Conservation (phyloP, 1,140 invertebrate genomes). For the Drosophila parvula region DNA sequence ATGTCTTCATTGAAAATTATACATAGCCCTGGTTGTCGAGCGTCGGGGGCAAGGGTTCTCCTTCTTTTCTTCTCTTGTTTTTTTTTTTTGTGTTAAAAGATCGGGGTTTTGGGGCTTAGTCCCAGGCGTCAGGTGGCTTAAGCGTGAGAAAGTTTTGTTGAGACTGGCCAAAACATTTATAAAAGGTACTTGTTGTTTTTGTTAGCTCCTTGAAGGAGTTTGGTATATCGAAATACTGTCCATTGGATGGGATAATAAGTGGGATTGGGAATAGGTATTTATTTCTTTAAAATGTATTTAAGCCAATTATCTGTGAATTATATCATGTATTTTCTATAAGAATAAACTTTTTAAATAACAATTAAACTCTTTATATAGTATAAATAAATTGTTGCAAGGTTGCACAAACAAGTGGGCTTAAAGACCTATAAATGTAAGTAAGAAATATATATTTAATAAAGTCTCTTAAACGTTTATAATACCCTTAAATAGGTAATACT, state of each 20-base stretch:
- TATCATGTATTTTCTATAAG: not conserved
- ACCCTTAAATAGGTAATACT: not conserved
- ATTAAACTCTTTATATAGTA: not conserved
- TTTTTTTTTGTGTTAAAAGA: constrained; percentile 22
- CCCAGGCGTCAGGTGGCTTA: constrained; percentile 70
- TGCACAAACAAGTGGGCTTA: not conserved
- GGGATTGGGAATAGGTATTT: not conserved
- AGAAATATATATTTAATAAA: not conserved
- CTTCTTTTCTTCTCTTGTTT: not conserved
- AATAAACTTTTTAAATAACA: not conserved
- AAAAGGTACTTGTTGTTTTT: constrained; percentile 4
- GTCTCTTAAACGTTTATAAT: too few species aligned
- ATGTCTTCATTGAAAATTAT: constrained; percentile 84
- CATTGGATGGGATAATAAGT: not conserved
- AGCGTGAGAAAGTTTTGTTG: constrained; percentile 73
- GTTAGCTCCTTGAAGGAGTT: not conserved
- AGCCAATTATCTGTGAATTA: not conserved
- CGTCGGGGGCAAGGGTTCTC: constrained; percentile 3
- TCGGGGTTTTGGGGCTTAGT: constrained; percentile 27
- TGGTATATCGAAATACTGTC: not conserved
- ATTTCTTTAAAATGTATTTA: not conserved
- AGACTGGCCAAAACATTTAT: constrained; percentile 2
- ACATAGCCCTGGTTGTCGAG: constrained; percentile 27
- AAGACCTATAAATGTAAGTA: not conserved
- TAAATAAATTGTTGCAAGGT: not conserved